Evolutionary conservation across 92 coral and sea anemone species (phyloP), one percentile per base, ranked within the genome.

Genomic region (Pocillopora grandis): DNA sequence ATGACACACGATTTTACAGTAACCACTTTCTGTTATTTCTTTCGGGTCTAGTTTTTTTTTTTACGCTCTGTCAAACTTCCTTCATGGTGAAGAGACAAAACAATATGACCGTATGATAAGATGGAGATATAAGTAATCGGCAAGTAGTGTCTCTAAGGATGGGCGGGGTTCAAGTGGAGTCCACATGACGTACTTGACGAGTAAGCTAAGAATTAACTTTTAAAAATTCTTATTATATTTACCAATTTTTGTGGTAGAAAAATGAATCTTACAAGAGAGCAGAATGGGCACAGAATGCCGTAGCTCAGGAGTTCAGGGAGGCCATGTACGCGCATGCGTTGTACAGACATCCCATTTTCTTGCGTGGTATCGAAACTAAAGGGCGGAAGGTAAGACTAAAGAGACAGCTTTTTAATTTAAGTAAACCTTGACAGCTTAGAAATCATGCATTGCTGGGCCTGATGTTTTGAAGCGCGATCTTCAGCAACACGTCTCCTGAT

Each of bases 291-390:
- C 98, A 94, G 81, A 94, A 86, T 81, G 98, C 98, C 5, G 94
- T 95, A 19, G 98, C 98, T 3, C 98, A 95, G 86, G 98, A 95
- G 74, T 95, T 95, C 93, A 85, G 98, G 62, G 98, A 95, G 56
- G 98, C 98, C 10, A 95, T 95, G 98, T 95, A 94, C 66, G 95
- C 98, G 2, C 98, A 95, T 88, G 93, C 98, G 14, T 81, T 95
- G 89, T 91, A 95, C 81, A 94, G 95, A 78, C 90, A 89, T 62
- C 98, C 98, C 1, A 89, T 93, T 10, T 95, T 95, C 83, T 83
- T 94, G 81, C 89, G 92, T 56, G 77, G 88, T 2, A 86, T 90
- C 27, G 88, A 92, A 85, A 89, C 89, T 79, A 95, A 92, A 64
- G 98, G 98, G 55, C 88, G 94, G 83, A 95, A 90, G 94, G 98